Conservation (phyloP, 1,140 invertebrate species). For the Hylaeus volcanicus region DNA sequence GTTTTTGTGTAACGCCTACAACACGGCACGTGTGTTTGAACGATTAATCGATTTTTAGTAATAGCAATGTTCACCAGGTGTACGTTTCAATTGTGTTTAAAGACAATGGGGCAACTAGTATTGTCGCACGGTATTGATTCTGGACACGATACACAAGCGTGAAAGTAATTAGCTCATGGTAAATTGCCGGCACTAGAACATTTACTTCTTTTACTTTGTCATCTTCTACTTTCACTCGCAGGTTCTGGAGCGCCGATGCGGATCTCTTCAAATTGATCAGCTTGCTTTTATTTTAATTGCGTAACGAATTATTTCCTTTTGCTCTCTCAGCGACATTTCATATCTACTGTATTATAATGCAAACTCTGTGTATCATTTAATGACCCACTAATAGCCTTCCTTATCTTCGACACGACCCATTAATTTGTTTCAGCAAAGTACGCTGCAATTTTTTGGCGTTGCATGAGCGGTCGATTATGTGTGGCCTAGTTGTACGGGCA, state of each 20-base stretch:
- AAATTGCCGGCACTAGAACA: constrained; percentile 53
- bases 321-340: constrained; percentile 61
- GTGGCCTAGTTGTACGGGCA: constrained; percentile 72
- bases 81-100: neutral
- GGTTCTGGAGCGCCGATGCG: constrained; percentile 77
- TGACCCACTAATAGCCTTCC: constrained; percentile 68
- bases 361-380: constrained; percentile 56
- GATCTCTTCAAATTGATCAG: constrained; percentile 72
- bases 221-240: constrained; percentile 74
- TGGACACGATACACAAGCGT: constrained; percentile 66
- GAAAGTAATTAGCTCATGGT: constrained; percentile 53
- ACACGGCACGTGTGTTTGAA: neutral
- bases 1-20: neutral
- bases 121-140: constrained; percentile 57
- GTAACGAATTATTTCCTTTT: constrained; percentile 67
- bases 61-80: neutral
- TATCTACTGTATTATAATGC: constrained; percentile 54
- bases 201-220: constrained; percentile 50
- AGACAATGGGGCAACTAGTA: constrained; percentile 1
- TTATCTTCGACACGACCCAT: constrained; percentile 67
- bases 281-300: constrained; percentile 75
- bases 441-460: constrained; percentile 79
- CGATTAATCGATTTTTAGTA: neutral
- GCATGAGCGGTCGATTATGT: constrained; percentile 77
- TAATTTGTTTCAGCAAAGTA: constrained; percentile 80